A percentile compares a stretch with the other conserved stretches of the same genome.
Evolutionary conservation across 2,113 vertebrate species (phyloP).

Genomic region (Vulpes vulpes): DNA sequence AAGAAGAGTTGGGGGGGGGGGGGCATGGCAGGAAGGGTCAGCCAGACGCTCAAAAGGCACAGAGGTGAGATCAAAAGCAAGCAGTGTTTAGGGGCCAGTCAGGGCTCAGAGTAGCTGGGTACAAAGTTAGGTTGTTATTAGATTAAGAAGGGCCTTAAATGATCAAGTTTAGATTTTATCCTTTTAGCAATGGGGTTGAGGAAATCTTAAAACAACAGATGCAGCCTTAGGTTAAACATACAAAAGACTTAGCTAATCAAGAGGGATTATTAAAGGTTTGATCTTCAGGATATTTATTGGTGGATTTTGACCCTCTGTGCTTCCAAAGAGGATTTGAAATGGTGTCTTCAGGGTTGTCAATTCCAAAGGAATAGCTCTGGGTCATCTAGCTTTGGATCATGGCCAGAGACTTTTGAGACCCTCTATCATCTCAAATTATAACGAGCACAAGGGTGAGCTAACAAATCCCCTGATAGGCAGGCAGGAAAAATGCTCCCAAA

Average conservation of each 20-base stretch:
- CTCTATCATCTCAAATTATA: background rate
- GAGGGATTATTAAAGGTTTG: background rate
- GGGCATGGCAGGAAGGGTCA: background rate
- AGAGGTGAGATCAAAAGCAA: constrained; percentile 63
- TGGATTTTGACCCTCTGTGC: constrained; percentile 3
- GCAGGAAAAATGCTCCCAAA: constrained; percentile 83
- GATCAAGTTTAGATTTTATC: background rate
- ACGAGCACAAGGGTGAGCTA: constrained; percentile 50
- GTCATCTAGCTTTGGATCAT: background rate
- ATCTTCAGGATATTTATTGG: constrained; percentile 1
- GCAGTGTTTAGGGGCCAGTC: background rate
- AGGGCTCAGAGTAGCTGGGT: background rate
- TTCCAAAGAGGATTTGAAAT: background rate
- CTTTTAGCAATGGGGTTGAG: background rate
- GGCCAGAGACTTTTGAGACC: constrained; percentile 32
- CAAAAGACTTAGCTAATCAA: background rate
- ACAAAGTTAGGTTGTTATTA: background rate
- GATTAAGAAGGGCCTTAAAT: background rate
- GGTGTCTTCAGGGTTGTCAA: background rate
- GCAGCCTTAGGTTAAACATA: background rate
- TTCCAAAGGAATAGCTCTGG: background rate
- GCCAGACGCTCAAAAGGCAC: constrained; percentile 70
- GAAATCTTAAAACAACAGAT: background rate
- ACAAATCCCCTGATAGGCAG: constrained; percentile 50
- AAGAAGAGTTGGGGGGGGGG: background rate